Evolutionary conservation across 1,140 invertebrate species (phyloP).

Genomic region (Monochamus saltuarius): DNA sequence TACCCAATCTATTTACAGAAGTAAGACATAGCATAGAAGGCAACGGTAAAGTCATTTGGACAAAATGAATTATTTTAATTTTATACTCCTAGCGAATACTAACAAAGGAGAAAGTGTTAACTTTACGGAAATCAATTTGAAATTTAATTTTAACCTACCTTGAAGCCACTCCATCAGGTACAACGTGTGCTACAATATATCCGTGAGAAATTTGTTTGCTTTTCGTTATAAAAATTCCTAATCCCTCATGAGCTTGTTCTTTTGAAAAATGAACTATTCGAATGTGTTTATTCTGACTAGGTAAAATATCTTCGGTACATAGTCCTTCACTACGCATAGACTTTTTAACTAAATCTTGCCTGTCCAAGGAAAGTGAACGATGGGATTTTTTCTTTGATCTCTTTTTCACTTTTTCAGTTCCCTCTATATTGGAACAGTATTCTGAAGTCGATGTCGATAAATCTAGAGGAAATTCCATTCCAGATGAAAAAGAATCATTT

Average conservation of each 20-base stretch:
- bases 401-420: too few species aligned
- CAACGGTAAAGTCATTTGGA: too few species aligned
- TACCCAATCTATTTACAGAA: too few species aligned
- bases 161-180: constrained; percentile 74
- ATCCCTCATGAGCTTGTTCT: constrained; percentile 65
- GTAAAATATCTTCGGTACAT: constrained; percentile 17
- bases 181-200: constrained; percentile 81
- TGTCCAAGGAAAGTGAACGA: too few species aligned
- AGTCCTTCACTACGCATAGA: constrained; percentile 5
- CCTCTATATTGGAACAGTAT: too few species aligned
- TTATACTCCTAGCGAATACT: too few species aligned
- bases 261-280: constrained; percentile 70
- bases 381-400: too few species aligned
- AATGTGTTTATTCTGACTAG: constrained; percentile 30
- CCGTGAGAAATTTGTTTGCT: constrained; percentile 67
- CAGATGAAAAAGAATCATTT: constrained; percentile 67
- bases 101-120: too few species aligned
- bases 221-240: constrained; percentile 84
- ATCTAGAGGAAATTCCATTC: constrained; percentile 61
- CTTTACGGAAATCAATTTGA: constrained; percentile 2
- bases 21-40: too few species aligned
- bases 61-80: too few species aligned
- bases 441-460: too few species aligned
- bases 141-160: constrained; percentile 58
- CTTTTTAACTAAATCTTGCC: too few species aligned